These are phyloP conservation scores for Patella ulyssiponensis DNA, from an alignment of 2,888 invertebrate species.

Conservation along the genomic window DNA sequence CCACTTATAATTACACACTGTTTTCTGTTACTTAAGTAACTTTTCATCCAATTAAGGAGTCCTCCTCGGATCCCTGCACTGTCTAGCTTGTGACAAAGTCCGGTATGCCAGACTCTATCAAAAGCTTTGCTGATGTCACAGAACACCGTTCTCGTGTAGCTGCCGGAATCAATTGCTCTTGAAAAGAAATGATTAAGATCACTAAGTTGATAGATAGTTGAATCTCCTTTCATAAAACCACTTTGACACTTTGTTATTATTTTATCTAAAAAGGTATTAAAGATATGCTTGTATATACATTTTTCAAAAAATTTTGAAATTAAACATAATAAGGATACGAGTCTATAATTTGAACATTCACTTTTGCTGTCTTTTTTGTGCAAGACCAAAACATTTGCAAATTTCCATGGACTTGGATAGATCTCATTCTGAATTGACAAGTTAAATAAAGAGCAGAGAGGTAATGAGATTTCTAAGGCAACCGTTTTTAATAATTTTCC, in stretches of 20 bases:
- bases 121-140: not conserved
- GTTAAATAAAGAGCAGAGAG: not conserved
- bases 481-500: slow-evolving; percentile 1
- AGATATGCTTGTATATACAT: not conserved
- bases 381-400: not conserved
- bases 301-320: not conserved
- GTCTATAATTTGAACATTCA: not conserved
- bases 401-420: not conserved
- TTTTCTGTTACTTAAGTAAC: not conserved
- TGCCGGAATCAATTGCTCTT: not conserved
- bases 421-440: not conserved
- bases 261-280: not conserved
- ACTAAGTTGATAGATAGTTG: not conserved
- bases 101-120: not conserved
- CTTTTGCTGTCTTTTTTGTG: not conserved
- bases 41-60: not conserved
- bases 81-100: not conserved
- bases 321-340: not conserved
- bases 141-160: not conserved
- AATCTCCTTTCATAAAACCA: not conserved
- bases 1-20: not conserved
- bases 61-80: not conserved
- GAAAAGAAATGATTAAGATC: not conserved
- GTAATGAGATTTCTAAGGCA: not conserved
- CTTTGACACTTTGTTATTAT: not conserved